Evolutionary conservation across 2,113 vertebrate species (phyloP), one percentile per base, ranked within the genome.

Genomic region (Sphyrna mokarran): DNA sequence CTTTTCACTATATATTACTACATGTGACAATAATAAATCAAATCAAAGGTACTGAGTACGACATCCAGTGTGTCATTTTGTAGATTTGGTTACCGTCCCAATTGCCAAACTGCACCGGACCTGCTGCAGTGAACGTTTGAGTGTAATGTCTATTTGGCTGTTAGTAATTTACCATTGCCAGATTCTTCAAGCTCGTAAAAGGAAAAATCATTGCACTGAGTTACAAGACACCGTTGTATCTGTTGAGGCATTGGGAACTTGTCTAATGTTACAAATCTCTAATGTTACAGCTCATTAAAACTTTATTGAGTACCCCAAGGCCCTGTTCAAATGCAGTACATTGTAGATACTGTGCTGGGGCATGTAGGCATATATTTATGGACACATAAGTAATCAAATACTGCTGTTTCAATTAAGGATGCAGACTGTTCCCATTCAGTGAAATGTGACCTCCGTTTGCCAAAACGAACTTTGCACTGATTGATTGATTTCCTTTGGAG

Each of bases 181-280:
- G 13, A n/a, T 91, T 63, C 58, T 91, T 91, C 61, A 33, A 54
- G 5, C 48, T 54, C 4, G 3, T 54, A 54, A 33, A 91, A 66
- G 54, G 87, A 33, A n/a, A 58, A 3, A 18, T 63, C 14, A 66
- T n/a, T 91, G 58, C 48, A 10, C 10, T 89, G n/a, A 33, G 54
- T 54, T 58, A 29, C 89, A 18, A 91, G 61, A 6, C 37, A 16
- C 58, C 58, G 70, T 26, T 83, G n/a, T 7, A n/a, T 7, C 33
- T 91, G 58, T 66, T 63, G 33, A 66, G 48, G 16, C 29, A 61
- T 61, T 29, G 16, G 7, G 58, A 66, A n/a, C 58, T 91, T 91
- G 58, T 91, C 89, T 91, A 37, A n/a, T 91, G 87, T 90, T 90
- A 90, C 87, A 90, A 33, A 90, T 63, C 23, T 58, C 87, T 11